Evolutionary conservation across 1,140 invertebrate species (phyloP).

Genomic region (Dendroctonus valens): DNA sequence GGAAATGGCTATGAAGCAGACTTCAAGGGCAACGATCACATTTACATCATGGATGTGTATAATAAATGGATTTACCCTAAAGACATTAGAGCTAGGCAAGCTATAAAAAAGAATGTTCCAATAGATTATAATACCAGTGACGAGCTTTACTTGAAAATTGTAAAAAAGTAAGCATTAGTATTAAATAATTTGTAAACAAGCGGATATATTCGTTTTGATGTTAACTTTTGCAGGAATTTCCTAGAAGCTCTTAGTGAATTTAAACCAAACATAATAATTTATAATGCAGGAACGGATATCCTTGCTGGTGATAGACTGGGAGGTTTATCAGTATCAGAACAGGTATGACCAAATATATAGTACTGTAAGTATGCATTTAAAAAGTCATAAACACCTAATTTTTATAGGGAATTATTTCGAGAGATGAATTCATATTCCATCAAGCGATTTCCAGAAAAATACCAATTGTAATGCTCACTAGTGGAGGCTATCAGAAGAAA

Average conservation of each 20-base stretch:
- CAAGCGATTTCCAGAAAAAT: conserved; percentile 63
- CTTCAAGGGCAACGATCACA: conserved; percentile 67
- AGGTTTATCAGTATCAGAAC: conserved; percentile 62
- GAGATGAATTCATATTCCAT: conserved; percentile 82
- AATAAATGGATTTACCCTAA: conserved; percentile 79
- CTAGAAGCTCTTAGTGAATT: conserved; percentile 70
- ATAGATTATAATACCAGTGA: conserved; percentile 66
- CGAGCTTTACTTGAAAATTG: conserved; percentile 66
- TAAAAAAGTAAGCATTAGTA: conserved; percentile 58
- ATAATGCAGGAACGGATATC: conserved; percentile 87
- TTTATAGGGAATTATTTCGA: conserved; percentile 71
- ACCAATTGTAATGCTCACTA: conserved; percentile 85
- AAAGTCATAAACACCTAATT: conserved; percentile 36
- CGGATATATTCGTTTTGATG: not conserved
- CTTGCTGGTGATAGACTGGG: conserved; percentile 77
- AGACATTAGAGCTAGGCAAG: conserved; percentile 71
- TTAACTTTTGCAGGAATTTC: conserved; percentile 56
- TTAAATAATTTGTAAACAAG: not conserved
- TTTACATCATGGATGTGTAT: conserved; percentile 87
- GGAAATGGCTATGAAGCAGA: conserved; percentile 86
- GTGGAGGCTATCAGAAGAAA: conserved; percentile 77
- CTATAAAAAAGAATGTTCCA: conserved; percentile 73
- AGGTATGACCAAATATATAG: conserved; percentile 48
- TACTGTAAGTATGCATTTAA: too few relatives aligned
- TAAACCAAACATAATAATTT: conserved; percentile 75